Percentiles rank a stretch among this genome's conserved stretches.
Evolutionary conservation across 2,113 vertebrate genomes (phyloP).

Genomic region (Amphiprion percula): DNA sequence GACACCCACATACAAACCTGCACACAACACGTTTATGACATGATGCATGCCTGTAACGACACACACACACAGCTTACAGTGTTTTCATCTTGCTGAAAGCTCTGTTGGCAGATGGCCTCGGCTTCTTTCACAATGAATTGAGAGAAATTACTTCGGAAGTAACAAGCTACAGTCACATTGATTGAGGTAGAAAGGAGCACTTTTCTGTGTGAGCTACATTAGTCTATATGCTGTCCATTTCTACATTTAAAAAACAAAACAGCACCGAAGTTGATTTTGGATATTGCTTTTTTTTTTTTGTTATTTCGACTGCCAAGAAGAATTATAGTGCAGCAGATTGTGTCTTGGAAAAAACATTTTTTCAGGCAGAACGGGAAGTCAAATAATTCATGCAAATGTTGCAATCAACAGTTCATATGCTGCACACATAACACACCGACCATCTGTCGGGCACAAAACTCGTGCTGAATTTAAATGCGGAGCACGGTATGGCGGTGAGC

Average conservation of each 20-base stretch:
- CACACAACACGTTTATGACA: conserved; percentile 11
- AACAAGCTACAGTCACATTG: conserved; percentile 4
- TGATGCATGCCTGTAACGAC: neutral
- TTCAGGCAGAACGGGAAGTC: conserved; percentile 58
- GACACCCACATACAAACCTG: conserved; percentile 2
- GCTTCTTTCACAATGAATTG: conserved; percentile 22
- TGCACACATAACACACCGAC: conserved; percentile 60
- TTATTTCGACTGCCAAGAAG: conserved; percentile 45
- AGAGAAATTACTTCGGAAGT: conserved; percentile 7
- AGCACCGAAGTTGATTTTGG: conserved; percentile 14
- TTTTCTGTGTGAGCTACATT: neutral
- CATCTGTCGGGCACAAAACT: conserved; percentile 61
- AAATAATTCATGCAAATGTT: conserved; percentile 80
- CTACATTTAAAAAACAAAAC: conserved; percentile 1
- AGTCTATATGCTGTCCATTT: neutral
- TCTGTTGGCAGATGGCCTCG: conserved; percentile 9
- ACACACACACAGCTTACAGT: neutral
- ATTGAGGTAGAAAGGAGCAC: neutral
- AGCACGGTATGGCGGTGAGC: conserved; percentile 3
- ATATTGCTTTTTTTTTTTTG: conserved; percentile 15
- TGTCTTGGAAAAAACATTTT: conserved; percentile 29
- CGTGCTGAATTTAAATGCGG: conserved; percentile 53
- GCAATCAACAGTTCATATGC: conserved; percentile 76
- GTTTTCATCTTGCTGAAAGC: conserved; percentile 27
- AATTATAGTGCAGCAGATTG: conserved; percentile 66